Base-by-base conservation (phyloP, 2,888 invertebrate genomes). In the Drosophila atripex region DNA sequence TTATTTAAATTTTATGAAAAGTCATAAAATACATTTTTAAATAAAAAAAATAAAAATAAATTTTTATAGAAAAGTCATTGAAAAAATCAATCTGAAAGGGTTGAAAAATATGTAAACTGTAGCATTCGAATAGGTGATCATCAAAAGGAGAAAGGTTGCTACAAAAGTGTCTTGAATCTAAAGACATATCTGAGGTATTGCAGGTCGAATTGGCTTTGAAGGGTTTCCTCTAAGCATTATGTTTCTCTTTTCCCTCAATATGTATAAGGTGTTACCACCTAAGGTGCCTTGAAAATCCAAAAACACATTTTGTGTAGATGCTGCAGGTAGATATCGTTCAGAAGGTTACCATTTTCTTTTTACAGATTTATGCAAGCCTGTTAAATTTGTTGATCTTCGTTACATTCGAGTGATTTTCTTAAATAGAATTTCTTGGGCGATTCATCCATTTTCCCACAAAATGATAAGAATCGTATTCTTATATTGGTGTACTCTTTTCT, bases 101-200 rank as follows among this genome's bases (percentile, higher is more conserved):
- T 71, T 61, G 55, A 63, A 56, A 49, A 43, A 47, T 63, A 39
- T 21, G 12, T 57, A 72, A 77, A 66, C 56, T 80, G 68, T 69
- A 61, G 51, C 72, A 74, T 72, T 74, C 54, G 79, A 76, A 59
- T 57, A 71, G 79, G 79, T 16, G 11, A 52, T 53, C 74, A 80
- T 64, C 32, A 71, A 16, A 50, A 8, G 1, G 1, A n/a, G 30
- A 6, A 41, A 39, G 30, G 41, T 14, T 32, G n/a, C 18, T 3
- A 11, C n/a, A 14, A 39, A 2, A 2, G 30, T 30, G 11, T 0
- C 12, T 32, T n/a, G 12, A 45, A 21, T 28, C 0, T 28, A 2
- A 28, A 28, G 28, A 28, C 28, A 28, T 2, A 28, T 1, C 9
- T 28, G 35, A 23, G 9, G 0, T 12, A 5, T 1, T 56, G n/a